phyloP scores from a whole-genome alignment of 2,888 invertebrate species.

The Metopia argyrocephala region DNA sequence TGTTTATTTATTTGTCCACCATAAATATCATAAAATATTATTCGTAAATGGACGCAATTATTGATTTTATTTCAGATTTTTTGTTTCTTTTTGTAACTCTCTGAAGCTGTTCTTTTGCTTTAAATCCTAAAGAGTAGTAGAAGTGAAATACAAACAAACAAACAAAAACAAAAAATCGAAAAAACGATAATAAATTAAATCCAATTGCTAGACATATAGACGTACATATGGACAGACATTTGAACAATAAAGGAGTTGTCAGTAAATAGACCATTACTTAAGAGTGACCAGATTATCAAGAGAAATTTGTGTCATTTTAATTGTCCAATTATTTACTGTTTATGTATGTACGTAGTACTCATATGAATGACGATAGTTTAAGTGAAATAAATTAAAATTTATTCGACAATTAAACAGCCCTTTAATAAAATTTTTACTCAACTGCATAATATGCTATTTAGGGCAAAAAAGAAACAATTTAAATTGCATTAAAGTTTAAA shows the following conservation, averaged over 20 bases:
- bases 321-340: slow-evolving; percentile 4
- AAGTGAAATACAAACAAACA: neutral
- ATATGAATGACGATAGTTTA: too few relatives aligned
- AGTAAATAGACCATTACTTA: neutral
- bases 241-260: neutral
- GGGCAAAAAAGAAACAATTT: too few relatives aligned
- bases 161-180: neutral
- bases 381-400: neutral
- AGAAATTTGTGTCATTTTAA: slow-evolving; percentile 15
- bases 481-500: too few relatives aligned
- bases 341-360: too few relatives aligned
- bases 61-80: too few relatives aligned
- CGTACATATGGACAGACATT: neutral
- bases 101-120: neutral
- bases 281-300: neutral
- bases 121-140: neutral
- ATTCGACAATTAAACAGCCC: too few relatives aligned
- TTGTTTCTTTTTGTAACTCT: too few relatives aligned
- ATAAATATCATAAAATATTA: slow-evolving; percentile 14
- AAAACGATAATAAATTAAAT: neutral
- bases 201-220: neutral
- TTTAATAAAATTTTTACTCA: too few relatives aligned
- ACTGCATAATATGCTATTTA: too few relatives aligned
- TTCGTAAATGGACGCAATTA: neutral
- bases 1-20: slow-evolving; percentile 7